A percentile compares a stretch with the other conserved stretches of the same genome.
These are phyloP conservation scores for Amazona vittata DNA, from an alignment of 2,113 vertebrate genomes.

Conservation along the genomic window DNA sequence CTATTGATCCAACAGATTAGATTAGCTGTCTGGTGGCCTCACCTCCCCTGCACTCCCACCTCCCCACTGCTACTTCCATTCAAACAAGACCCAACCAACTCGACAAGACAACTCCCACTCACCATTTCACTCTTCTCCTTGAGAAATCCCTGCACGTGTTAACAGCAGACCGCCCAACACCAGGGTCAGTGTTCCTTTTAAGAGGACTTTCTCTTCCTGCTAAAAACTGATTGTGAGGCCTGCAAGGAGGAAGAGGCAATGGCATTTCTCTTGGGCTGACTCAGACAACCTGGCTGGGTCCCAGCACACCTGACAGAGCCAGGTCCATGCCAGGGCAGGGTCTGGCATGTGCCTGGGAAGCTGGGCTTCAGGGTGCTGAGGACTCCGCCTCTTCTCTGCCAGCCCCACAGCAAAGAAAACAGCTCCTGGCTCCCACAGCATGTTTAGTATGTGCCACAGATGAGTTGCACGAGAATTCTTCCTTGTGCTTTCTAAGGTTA, in stretches of 20 bases:
- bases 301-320: not conserved
- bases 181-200: not conserved
- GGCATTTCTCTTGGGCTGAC: not conserved
- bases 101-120: not conserved
- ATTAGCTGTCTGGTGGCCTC: fast-evolving
- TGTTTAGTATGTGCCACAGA: not conserved
- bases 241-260: not conserved
- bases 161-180: not conserved
- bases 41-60: not conserved
- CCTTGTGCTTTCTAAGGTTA: not conserved
- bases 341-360: not conserved
- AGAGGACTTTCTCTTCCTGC: not conserved
- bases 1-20: not conserved
- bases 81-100: not conserved
- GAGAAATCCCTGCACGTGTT: not conserved
- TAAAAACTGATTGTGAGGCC: not conserved
- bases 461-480: not conserved
- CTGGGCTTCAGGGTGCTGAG: not conserved
- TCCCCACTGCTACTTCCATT: not conserved
- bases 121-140: not conserved
- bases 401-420: not conserved
- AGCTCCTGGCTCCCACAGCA: fast-evolving
- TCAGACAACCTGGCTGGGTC: not conserved
- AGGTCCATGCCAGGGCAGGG: not conserved
- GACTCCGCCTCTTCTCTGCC: not conserved